Evolutionary conservation across 2,113 vertebrate genomes (phyloP).

Genomic region (Cromileptes altivelis): DNA sequence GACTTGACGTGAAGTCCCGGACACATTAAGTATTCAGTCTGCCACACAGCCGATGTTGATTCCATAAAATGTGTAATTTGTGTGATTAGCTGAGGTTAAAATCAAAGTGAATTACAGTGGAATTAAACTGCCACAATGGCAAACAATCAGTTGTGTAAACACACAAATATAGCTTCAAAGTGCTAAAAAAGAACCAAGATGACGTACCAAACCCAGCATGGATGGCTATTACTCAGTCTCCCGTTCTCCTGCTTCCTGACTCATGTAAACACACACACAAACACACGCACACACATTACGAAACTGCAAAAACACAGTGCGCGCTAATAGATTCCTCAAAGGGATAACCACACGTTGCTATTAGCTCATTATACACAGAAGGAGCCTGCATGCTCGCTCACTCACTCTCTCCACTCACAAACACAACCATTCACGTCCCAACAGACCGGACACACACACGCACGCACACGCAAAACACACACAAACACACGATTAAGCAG

Average conservation of each 20-base stretch:
- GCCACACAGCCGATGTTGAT: slow-evolving; percentile 17
- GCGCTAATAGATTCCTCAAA: slow-evolving; percentile 57
- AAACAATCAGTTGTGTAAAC: slow-evolving; percentile 19
- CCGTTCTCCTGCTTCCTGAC: slow-evolving; percentile 18
- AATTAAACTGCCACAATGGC: slow-evolving; percentile 1
- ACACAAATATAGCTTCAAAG: slow-evolving; percentile 3
- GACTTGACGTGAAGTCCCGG: slow-evolving; percentile 42
- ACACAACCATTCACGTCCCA: slow-evolving; percentile 47
- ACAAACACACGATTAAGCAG: slow-evolving; percentile 63
- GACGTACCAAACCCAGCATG: slow-evolving; percentile 5
- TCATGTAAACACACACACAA: slow-evolving; percentile 30
- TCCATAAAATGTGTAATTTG: slow-evolving; percentile 18
- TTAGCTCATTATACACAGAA: slow-evolving; percentile 62
- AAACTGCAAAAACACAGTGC: slow-evolving; percentile 42
- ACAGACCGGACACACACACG: slow-evolving; percentile 46
- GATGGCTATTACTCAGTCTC: slow-evolving; percentile 12
- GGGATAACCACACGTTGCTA: slow-evolving; percentile 52
- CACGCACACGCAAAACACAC: slow-evolving; percentile 18
- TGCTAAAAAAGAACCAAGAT: background rate
- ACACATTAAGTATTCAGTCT: slow-evolving; percentile 40
- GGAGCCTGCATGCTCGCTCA: slow-evolving; percentile 32
- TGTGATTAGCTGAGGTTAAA: slow-evolving; percentile 36
- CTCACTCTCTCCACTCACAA: slow-evolving; percentile 42
- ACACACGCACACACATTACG: background rate
- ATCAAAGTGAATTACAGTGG: slow-evolving; percentile 45